Percentiles rank a stretch among this genome's conserved stretches.
Evolutionary conservation across 1,140 invertebrate genomes (phyloP).

Genomic region (Leptinotarsa undecemlineata): DNA sequence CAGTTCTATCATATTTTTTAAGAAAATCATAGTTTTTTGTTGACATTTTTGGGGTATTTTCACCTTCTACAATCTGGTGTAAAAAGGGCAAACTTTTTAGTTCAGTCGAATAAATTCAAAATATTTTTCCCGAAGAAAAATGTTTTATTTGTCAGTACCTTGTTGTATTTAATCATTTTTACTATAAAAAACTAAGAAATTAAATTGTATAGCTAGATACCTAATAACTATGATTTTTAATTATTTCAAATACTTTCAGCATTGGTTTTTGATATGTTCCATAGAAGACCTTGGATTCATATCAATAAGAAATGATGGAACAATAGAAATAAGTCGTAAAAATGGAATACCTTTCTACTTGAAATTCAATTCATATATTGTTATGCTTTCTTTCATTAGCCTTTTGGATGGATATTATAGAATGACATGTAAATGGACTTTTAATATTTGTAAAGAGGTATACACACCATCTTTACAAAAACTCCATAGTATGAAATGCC

Average conservation of each 20-base stretch:
- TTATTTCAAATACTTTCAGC: constrained; percentile 29
- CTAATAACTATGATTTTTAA: too few relatives aligned
- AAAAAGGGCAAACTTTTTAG: too few relatives aligned
- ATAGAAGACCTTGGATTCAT: constrained; percentile 83
- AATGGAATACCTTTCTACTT: constrained; percentile 79
- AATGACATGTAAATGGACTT: constrained; percentile 85
- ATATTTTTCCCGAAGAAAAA: too few relatives aligned
- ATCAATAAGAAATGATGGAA: constrained; percentile 70
- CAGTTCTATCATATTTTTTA: too few relatives aligned
- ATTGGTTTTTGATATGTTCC: constrained; percentile 75
- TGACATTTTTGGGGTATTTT: too few relatives aligned
- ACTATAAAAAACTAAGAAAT: too few relatives aligned
- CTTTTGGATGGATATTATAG: constrained; percentile 87
- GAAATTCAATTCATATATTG: constrained; percentile 64
- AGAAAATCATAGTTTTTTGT: too few relatives aligned
- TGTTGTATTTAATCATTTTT: too few relatives aligned
- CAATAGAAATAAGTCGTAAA: constrained; percentile 76
- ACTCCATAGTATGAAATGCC: constrained; percentile 76
- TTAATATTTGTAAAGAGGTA: constrained; percentile 82
- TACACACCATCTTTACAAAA: constrained; percentile 74
- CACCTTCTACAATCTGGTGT: too few relatives aligned
- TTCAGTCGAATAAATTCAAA: too few relatives aligned
- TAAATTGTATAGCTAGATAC: too few relatives aligned
- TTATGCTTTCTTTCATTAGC: constrained; percentile 80
- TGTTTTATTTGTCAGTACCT: too few relatives aligned